Conservation (phyloP, 2,888 invertebrate species). For the Molorchus minor region DNA sequence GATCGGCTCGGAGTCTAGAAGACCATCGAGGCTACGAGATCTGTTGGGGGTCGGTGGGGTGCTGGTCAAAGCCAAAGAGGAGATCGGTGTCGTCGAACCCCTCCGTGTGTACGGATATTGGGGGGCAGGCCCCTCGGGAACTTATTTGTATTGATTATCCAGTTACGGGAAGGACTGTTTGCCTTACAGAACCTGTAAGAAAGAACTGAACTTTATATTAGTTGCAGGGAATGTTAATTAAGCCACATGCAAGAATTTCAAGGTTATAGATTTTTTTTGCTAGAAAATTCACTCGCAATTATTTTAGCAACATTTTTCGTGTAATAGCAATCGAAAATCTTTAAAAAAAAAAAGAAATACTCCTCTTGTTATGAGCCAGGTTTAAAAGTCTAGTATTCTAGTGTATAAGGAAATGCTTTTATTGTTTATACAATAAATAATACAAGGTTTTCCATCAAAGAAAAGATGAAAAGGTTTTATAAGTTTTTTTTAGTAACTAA, state of each 20-base stretch:
- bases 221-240: slow-evolving; percentile 35
- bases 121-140: slow-evolving; percentile 56
- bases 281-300: neutral
- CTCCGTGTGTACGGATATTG: slow-evolving; percentile 60
- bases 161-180: slow-evolving; percentile 71
- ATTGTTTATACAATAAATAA: too few species aligned
- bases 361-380: too few species aligned
- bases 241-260: slow-evolving; percentile 3
- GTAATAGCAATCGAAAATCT: too few species aligned
- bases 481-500: too few species aligned
- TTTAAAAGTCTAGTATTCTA: too few species aligned
- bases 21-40: slow-evolving; percentile 72
- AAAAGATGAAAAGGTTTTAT: too few species aligned
- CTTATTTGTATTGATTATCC: slow-evolving; percentile 64
- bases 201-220: slow-evolving; percentile 44
- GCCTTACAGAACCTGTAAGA: slow-evolving; percentile 72
- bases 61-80: slow-evolving; percentile 53
- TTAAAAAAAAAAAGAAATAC: too few species aligned
- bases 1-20: slow-evolving; percentile 63
- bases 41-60: slow-evolving; percentile 59
- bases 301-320: too few species aligned
- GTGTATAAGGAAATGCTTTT: too few species aligned
- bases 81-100: slow-evolving; percentile 61
- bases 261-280: neutral
- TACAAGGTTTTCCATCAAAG: too few species aligned